Base-by-base conservation (phyloP, 1,140 invertebrate genomes). In the Protaetia brevitarsis region DNA sequence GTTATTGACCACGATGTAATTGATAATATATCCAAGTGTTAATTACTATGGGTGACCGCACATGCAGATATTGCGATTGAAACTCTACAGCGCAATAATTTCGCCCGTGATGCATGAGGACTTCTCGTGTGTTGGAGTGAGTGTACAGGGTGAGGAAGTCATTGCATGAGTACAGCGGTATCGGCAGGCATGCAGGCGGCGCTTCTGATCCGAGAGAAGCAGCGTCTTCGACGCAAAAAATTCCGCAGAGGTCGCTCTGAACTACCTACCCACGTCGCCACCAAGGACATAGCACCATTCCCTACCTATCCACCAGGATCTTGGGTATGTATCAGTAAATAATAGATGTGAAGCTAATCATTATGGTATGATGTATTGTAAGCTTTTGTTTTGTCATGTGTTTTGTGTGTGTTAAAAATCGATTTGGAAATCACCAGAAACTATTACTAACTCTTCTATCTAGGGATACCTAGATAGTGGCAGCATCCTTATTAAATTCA, bases 121-220 rank as follows among this genome's bases (percentile, higher is more conserved):
- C 10, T 19, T 23, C 41, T 51, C 41, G 19, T 19, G 19, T 51
- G 19, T 5, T 51, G 11, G 19, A 23, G 41, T 19, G 19, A 8
- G 41, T 23, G 19, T 23, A 19, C 19, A 16, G 1, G 13, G 26
- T 19, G 57, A 31, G 19, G 26, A 29, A 8, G n/a, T 59, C 58
- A 69, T 71, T 78, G 77, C 66, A 78, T 78, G 77, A 78, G 79
- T 74, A 79, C 79, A 72, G 77, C 77, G 75, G 84, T 83, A 81
- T 82, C 83, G 79, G 83, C 84, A 85, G 88, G 87, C 81, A 92
- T 93, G 90, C 91, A 93, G 86, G 91, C 91, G 82, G 91, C 90
- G 84, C 86, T 93, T 84, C 90, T 92, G 83, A 88, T 93, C 84
- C 89, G 90, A 85, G 86, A 89, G 79, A 92, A 92, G 83, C 89